Base-by-base conservation (phyloP, 64 coral and sea anemone species). In the Pachyseris speciosa region DNA sequence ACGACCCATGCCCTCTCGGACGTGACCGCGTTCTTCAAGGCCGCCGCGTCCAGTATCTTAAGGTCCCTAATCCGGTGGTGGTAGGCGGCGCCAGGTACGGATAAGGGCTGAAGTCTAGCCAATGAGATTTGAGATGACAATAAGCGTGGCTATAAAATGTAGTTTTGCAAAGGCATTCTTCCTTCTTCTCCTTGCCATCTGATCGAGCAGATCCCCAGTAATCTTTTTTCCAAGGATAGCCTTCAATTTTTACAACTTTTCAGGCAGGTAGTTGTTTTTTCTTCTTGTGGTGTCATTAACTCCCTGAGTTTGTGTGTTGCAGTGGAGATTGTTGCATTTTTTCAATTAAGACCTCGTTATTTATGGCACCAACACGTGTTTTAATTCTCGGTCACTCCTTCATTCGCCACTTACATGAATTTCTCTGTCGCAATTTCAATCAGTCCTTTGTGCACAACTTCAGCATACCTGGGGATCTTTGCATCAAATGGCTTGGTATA, bases 361-460 rank as follows among this genome's bases (percentile, higher is more conserved):
- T 9, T 32, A 69, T 69, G 66, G 66, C 31, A 37, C 31, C 30
- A 37, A 37, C 30, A 37, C 29, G 74, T 48, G 41, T 77, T 38
- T 37, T 55, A 8, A 27, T 77, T 47, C 74, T 77, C 2, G 42
- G 74, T 15, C 74, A 77, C 29, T 77, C 74, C 6, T 77, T 77
- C 48, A 47, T 77, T 8, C 42, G 26, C 20, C 42, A 41, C 24
- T 34, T 77, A 5, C 8, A 48, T n/a, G 2, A 9, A 1, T 77
- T 77, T 55, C 49, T 77, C 8, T 3, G 11, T 11, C 34, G 7
- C 19, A 16, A 47, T 26, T 49, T 26, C 24, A 7, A n/a, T 44
- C 0, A 27, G 6, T 2, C 7, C 7, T 31, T 45, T 12, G 17
- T 19, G 9, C 9, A 77, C 22, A 45, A 49, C 32, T 77, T 49